phyloP scores from a whole-genome alignment of 2,797 vertebrate genomes.

The Danio albolineatus region DNA sequence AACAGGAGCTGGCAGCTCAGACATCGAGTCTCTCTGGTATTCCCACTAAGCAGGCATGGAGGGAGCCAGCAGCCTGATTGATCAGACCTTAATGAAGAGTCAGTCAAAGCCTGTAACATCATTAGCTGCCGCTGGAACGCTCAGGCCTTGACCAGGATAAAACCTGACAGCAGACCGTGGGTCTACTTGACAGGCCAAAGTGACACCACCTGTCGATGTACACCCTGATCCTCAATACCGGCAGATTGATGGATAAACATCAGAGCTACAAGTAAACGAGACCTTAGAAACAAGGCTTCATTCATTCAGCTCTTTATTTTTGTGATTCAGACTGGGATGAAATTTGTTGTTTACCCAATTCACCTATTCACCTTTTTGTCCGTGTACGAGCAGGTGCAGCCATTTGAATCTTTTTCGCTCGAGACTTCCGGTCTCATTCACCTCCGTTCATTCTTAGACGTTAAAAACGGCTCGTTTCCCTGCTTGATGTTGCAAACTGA shows the following conservation, averaged over 20 bases:
- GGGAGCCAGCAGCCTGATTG: conserved; percentile 64
- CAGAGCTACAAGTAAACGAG: conserved; percentile 22
- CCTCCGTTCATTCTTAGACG: too few species aligned
- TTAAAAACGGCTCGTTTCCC: too few species aligned
- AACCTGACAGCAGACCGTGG: conserved; percentile 40
- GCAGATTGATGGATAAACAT: conserved; percentile 32
- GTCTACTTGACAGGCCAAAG: conserved; percentile 37
- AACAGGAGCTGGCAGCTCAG: conserved; percentile 26
- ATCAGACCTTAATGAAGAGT: conserved; percentile 79
- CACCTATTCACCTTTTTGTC: too few species aligned
- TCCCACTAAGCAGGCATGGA: conserved; percentile 36
- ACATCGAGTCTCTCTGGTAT: conserved; percentile 41
- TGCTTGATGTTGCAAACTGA: too few species aligned
- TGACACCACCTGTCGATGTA: conserved; percentile 33
- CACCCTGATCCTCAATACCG: not conserved
- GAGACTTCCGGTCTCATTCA: too few species aligned
- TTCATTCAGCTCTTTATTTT: not conserved
- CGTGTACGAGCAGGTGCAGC: too few species aligned
- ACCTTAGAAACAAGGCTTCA: not conserved
- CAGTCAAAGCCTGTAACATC: conserved; percentile 76
- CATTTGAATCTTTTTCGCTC: too few species aligned
- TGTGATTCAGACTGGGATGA: not conserved
- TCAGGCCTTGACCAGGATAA: conserved; percentile 36
- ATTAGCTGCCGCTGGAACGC: conserved; percentile 31
- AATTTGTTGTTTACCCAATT: not conserved